Evolutionary conservation across 2,797 vertebrate species (phyloP).

Genomic region (Phylloscopus collybita): DNA sequence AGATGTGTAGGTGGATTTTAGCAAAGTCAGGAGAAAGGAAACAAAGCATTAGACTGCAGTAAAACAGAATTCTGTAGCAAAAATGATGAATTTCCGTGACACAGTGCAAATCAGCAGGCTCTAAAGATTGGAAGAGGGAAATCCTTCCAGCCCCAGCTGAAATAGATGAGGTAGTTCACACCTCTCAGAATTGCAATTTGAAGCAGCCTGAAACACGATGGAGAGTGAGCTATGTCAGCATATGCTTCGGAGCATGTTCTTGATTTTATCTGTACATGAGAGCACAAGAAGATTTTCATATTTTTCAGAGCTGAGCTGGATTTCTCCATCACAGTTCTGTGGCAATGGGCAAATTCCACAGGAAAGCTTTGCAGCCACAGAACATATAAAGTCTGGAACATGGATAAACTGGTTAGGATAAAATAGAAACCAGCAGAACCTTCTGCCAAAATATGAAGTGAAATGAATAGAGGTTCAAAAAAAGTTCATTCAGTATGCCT

Average conservation of each 20-base stretch:
- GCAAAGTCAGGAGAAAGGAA: neutral
- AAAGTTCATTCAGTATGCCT: slow-evolving; percentile 53
- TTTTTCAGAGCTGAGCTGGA: neutral
- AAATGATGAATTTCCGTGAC: neutral
- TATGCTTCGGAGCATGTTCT: neutral
- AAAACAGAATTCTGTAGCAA: neutral
- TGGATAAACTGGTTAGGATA: slow-evolving; percentile 57
- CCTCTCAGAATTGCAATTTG: neutral
- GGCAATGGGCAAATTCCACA: slow-evolving; percentile 11
- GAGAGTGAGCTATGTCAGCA: neutral
- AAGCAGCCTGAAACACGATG: neutral
- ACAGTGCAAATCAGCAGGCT: neutral
- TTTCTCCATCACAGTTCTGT: slow-evolving; percentile 25
- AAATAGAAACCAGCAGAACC: slow-evolving; percentile 53
- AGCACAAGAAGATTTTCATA: neutral
- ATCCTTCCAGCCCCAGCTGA: slow-evolving; percentile 11
- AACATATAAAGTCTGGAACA: slow-evolving; percentile 50
- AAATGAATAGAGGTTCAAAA: slow-evolving; percentile 71
- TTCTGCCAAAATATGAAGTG: slow-evolving; percentile 48
- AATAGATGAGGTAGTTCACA: slow-evolving; percentile 42
- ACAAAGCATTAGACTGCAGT: neutral
- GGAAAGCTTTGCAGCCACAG: slow-evolving; percentile 47
- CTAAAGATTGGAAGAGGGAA: slow-evolving; percentile 1
- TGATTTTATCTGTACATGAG: neutral
- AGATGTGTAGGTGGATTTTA: neutral